These are phyloP conservation scores for Panagrolaimus sp. DNA, from an alignment of 1,140 invertebrate species.

Conservation along the genomic window DNA sequence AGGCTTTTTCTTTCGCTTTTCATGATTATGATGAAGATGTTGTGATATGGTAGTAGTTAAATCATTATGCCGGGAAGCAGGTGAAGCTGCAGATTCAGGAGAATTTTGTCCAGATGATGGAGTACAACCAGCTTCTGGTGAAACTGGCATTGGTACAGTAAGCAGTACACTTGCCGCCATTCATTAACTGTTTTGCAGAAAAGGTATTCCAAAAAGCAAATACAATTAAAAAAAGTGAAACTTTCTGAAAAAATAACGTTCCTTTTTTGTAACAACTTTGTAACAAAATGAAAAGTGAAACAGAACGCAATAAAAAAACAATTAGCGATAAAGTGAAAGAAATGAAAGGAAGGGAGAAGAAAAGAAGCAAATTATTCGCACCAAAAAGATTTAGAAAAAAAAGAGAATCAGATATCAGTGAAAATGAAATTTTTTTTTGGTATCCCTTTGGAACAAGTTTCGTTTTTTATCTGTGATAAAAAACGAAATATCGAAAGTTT, in stretches of 20 bases:
- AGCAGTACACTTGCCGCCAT: constrained; percentile 22
- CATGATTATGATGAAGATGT: not conserved
- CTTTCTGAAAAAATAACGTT: not conserved
- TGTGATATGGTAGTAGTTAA: not conserved
- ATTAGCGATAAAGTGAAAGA: not conserved
- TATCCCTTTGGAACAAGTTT: constrained; percentile 13
- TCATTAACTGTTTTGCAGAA: not conserved
- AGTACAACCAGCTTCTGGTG: constrained; percentile 8
- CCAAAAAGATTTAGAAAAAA: not conserved
- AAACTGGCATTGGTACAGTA: constrained; percentile 16
- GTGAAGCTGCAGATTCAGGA: constrained; percentile 13
- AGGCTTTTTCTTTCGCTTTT: constrained; percentile 50
- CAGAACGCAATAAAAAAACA: not conserved
- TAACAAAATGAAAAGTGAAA: too few relatives aligned
- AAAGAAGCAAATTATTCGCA: constrained; percentile 6
- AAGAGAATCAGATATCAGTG: constrained; percentile 12
- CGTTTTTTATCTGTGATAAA: not conserved
- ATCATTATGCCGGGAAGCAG: not conserved
- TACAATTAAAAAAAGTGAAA: constrained; percentile 1
- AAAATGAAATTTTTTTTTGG: too few relatives aligned
- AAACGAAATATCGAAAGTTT: constrained; percentile 11
- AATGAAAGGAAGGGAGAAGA: not conserved
- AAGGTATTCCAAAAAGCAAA: constrained; percentile 12
- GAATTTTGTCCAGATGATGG: constrained; percentile 22
- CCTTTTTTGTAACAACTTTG: too few relatives aligned